Base-by-base conservation (phyloP, 2,888 invertebrate species). In the Apamea monoglypha region DNA sequence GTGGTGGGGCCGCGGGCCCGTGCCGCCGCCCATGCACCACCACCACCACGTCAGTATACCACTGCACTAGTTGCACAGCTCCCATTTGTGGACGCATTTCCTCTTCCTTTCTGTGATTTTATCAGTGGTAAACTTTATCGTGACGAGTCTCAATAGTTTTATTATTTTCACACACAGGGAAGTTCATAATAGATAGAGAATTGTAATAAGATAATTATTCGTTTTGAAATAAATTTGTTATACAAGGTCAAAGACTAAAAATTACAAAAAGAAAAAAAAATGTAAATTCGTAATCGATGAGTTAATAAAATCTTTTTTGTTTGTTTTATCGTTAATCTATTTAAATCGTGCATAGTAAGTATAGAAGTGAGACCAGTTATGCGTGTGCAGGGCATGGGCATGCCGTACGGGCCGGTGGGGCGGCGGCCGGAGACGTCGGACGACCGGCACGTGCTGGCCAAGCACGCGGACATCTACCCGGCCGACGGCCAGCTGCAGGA, bases 401-500 rank as follows among this genome's bases (percentile, higher is more conserved):
- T 92, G 94, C 91, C 91, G 76, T 94, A 92, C 93, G 95, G 94
- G 25, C 97, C 97, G 59, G 97, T 96, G 89, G 97, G 98, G 70
- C 97, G 99, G 40, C 98, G 99, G 73, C 98, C 98, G 0, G 99
- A 99, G 95, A 98, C 99, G n/a, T 98, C 98, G 32, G 99, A 99
- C 96, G 99, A 99, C 96, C 98, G 99, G 18, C 99, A 99, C 96
- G 99, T 99, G 80, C 98, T 99, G 94, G 98, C 98, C 74, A 98
- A 99, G 91, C 99, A 99, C 95, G 98, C 98, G 0, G 98, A 98
- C 86, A 99, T 99, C 90, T 99, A 99, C 97, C 99, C 99, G 1
- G 98, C 98, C 91, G 99, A 99, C 95, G 98, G 98, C 90, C 99
- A 99, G 96, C 96, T 99, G 86, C 98, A 98, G 94, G 98, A 98